Evolutionary conservation across 2,113 vertebrate species (phyloP).

Genomic region (Datnioides undecimradiatus): DNA sequence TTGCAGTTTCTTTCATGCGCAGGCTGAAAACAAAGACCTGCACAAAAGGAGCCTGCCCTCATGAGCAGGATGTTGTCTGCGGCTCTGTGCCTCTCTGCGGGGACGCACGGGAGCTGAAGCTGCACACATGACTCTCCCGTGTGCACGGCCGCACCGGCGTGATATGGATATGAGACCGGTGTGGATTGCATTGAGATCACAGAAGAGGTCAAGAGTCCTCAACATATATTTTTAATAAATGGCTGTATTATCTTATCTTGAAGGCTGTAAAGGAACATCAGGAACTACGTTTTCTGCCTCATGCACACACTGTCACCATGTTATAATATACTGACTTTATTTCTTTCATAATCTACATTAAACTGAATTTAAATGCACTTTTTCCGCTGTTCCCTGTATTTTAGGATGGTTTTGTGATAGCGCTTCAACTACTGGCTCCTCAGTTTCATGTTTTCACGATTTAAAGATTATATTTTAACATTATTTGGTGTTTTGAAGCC

Average conservation of each 20-base stretch:
- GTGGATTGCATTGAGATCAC: neutral
- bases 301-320: neutral
- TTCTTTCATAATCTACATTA: neutral
- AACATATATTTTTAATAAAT: neutral
- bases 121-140: slow-evolving; percentile 10
- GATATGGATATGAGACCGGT: neutral
- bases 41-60: slow-evolving; percentile 69
- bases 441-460: too few species aligned
- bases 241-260: neutral
- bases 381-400: neutral
- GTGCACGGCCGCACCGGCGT: neutral
- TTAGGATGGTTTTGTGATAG: neutral
- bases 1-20: slow-evolving; percentile 55
- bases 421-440: neutral
- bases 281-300: neutral
- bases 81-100: neutral
- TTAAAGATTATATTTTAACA: too few species aligned
- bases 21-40: slow-evolving; percentile 64
- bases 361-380: neutral
- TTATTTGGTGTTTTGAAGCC: neutral
- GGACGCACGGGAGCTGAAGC: slow-evolving; percentile 8
- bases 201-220: neutral
- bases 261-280: neutral
- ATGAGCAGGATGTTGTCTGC: slow-evolving; percentile 46
- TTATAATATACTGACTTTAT: neutral